A percentile compares a stretch with the other conserved stretches of the same genome.
Evolutionary conservation across 2,113 vertebrate species (phyloP).

Genomic region (Phycodurus eques): DNA sequence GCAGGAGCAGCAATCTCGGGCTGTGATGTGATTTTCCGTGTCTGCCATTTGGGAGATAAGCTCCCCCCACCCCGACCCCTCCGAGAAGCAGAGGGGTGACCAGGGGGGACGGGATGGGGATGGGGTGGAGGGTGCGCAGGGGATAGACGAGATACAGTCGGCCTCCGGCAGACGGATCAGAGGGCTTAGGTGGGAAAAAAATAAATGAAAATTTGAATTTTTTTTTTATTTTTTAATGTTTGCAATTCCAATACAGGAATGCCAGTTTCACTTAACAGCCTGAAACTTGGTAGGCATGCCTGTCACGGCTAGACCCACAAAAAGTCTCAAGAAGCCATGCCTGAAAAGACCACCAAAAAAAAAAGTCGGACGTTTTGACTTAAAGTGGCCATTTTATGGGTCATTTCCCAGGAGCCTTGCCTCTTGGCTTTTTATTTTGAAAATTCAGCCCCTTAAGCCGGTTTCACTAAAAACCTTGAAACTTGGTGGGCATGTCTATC

Average conservation of each 20-base stretch:
- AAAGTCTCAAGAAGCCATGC: no score
- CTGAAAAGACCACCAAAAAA: no score
- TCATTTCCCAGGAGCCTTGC: not conserved
- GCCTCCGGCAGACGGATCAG: conserved; percentile 1
- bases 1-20: not conserved
- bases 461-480: not conserved
- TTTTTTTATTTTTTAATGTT: no score
- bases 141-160: conserved; percentile 1
- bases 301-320: no score
- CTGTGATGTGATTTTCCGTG: conserved; percentile 1
- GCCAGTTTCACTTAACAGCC: no score
- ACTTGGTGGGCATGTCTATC: no score
- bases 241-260: not conserved
- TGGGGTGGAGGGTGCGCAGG: not conserved
- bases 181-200: not conserved
- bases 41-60: conserved; percentile 1
- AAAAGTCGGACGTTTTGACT: no score
- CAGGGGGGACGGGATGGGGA: not conserved
- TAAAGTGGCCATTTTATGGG: not conserved
- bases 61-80: not conserved
- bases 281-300: no score
- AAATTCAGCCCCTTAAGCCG: not conserved
- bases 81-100: not conserved
- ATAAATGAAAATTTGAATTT: no score
- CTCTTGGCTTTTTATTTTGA: not conserved